Percentiles rank a stretch among this genome's conserved stretches.
phyloP scores from a whole-genome alignment of 2,797 vertebrate genomes.

The Eupleurogrammus muticus region DNA sequence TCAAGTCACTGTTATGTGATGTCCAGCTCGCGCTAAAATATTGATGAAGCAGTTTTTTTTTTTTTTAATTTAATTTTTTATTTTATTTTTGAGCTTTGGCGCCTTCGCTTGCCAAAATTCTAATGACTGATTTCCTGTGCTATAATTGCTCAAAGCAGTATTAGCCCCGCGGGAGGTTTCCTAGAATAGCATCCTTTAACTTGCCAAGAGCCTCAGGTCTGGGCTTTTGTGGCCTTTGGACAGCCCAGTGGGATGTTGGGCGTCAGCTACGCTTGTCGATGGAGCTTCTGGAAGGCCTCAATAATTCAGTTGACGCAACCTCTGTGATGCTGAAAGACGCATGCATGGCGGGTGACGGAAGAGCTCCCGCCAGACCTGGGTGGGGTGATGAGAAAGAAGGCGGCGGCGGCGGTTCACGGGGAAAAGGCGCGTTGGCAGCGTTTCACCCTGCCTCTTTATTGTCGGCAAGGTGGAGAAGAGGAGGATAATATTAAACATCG shows the following conservation, averaged over 20 bases:
- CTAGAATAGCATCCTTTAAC: conserved; percentile 39
- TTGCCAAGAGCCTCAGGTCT: conserved; percentile 64
- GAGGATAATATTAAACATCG: conserved; percentile 59
- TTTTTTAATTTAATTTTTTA: conserved; percentile 3
- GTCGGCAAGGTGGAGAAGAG: conserved; percentile 53
- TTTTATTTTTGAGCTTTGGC: neutral
- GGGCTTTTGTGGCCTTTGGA: conserved; percentile 74
- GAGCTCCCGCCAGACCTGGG: conserved; percentile 4
- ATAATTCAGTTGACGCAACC: conserved; percentile 75
- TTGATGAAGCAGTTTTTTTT: neutral
- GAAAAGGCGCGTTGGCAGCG: conserved; percentile 40
- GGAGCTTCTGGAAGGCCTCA: conserved; percentile 70
- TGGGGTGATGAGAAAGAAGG: conserved; percentile 36
- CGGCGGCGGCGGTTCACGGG: conserved; percentile 35
- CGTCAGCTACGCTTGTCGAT: conserved; percentile 70
- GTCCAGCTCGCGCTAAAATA: conserved; percentile 20
- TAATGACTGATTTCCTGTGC: neutral
- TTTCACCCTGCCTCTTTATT: conserved; percentile 51
- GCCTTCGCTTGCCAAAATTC: neutral
- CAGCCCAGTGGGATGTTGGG: conserved; percentile 72
- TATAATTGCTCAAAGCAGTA: conserved; percentile 39
- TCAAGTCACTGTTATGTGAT: conserved; percentile 7
- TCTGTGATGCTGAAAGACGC: conserved; percentile 59
- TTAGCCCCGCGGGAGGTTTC: conserved; percentile 44
- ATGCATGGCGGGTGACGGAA: conserved; percentile 54